phyloP scores from a whole-genome alignment of 2,113 vertebrate genomes.

The Coregonus clupeaformis region DNA sequence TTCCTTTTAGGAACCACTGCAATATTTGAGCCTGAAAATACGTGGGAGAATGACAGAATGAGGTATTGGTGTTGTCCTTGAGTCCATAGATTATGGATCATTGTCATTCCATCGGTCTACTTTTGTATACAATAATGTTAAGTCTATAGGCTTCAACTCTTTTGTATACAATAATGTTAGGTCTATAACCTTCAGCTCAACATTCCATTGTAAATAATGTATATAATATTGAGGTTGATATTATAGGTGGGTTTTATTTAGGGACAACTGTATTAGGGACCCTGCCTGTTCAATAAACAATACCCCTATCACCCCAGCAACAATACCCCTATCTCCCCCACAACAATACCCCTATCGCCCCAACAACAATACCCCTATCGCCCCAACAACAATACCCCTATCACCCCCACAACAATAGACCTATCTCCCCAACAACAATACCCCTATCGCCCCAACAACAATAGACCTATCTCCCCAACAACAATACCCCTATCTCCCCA shows the following conservation, averaged over 20 bases:
- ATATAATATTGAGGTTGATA: conserved; percentile 67
- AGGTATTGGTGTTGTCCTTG: conserved; percentile 17
- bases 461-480: too few relatives aligned
- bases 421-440: too few relatives aligned
- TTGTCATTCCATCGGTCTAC: conserved; percentile 69
- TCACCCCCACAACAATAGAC: too few relatives aligned
- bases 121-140: conserved; percentile 12
- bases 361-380: too few relatives aligned
- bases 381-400: too few relatives aligned
- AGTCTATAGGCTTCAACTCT: conserved; percentile 49
- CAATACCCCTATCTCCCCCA: too few relatives aligned
- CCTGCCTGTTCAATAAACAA: conserved; percentile 38
- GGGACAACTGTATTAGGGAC: conserved; percentile 51
- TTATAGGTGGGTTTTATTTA: conserved; percentile 65
- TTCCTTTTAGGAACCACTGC: conserved; percentile 52
- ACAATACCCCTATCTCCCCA: too few relatives aligned
- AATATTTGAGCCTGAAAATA: conserved; percentile 16
- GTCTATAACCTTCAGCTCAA: conserved; percentile 54
- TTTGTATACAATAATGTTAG: conserved; percentile 10
- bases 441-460: too few relatives aligned
- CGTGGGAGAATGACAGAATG: neutral
- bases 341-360: too few relatives aligned
- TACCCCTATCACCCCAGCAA: conserved; percentile 30
- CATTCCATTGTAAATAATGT: conserved; percentile 79
- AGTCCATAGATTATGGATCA: conserved; percentile 43